Conservation (phyloP, 2,113 vertebrate genomes). For the Fukomys damarensis region DNA sequence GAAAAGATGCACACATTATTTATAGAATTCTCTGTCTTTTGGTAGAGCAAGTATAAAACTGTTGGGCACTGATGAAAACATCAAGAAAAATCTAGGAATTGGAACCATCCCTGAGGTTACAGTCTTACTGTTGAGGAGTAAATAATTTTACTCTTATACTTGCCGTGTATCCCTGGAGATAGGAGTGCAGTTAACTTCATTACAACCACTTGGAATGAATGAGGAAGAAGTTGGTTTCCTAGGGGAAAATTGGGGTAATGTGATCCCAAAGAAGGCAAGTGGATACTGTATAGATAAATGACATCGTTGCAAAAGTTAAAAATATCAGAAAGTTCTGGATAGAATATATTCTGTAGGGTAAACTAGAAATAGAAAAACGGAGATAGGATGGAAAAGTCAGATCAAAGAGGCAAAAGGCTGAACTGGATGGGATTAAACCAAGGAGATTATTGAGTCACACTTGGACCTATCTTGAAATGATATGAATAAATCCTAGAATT, state of each 20-base stretch:
- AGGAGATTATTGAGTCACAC: neutral
- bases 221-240: conserved; percentile 32
- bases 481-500: neutral
- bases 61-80: neutral
- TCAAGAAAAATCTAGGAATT: neutral
- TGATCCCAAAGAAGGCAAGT: conserved; percentile 22
- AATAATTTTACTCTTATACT: neutral
- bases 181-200: neutral
- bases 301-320: conserved; percentile 5
- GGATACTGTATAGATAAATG: neutral
- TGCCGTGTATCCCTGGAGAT: neutral
- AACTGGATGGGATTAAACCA: neutral
- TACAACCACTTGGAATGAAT: neutral
- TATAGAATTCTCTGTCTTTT: neutral
- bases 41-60: neutral
- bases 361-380: neutral
- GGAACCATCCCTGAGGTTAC: neutral
- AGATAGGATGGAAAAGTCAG: neutral
- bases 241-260: conserved; percentile 31
- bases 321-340: conserved; percentile 3
- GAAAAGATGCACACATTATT: neutral
- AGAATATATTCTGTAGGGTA: neutral
- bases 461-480: neutral
- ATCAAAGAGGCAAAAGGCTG: neutral
- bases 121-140: neutral